Evolutionary conservation across 2,888 invertebrate species (phyloP).

Genomic region (Caenorhabditis sp.): DNA sequence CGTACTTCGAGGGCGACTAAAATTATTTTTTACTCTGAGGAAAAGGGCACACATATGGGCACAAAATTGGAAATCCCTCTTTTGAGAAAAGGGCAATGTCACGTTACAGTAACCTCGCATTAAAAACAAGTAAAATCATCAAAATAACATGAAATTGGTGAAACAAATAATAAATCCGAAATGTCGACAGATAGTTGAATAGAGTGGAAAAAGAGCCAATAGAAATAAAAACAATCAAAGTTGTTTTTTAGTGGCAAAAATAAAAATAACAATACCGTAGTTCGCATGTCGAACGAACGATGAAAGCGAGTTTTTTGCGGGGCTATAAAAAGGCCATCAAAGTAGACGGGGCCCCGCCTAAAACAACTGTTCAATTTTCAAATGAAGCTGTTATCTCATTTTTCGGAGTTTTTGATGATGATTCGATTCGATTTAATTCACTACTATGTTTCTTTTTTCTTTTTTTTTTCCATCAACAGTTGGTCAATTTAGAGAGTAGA

Average conservation of each 20-base stretch:
- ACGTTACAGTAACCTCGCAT: neutral
- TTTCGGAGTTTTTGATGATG: neutral
- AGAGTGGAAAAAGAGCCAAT: too few relatives aligned
- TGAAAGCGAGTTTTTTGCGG: neutral
- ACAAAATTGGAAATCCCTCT: too few relatives aligned
- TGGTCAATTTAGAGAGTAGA: neutral
- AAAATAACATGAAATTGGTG: neutral
- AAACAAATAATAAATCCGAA: neutral
- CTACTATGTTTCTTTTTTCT: neutral
- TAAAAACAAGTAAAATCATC: neutral
- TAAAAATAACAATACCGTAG: slow-evolving; percentile 1
- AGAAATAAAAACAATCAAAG: neutral
- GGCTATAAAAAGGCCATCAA: neutral
- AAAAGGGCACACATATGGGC: too few relatives aligned
- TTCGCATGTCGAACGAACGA: neutral
- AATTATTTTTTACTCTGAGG: too few relatives aligned
- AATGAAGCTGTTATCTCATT: neutral
- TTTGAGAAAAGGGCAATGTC: too few relatives aligned
- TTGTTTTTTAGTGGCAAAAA: neutral
- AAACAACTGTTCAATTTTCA: slow-evolving; percentile 1
- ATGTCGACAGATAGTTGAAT: slow-evolving; percentile 1
- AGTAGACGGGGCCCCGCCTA: neutral
- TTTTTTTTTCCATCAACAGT: neutral
- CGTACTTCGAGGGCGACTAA: too few relatives aligned
- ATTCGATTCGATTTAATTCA: neutral